These are phyloP conservation scores for Drosophila greeni DNA, from an alignment of 2,888 invertebrate species.

Conservation along the genomic window DNA sequence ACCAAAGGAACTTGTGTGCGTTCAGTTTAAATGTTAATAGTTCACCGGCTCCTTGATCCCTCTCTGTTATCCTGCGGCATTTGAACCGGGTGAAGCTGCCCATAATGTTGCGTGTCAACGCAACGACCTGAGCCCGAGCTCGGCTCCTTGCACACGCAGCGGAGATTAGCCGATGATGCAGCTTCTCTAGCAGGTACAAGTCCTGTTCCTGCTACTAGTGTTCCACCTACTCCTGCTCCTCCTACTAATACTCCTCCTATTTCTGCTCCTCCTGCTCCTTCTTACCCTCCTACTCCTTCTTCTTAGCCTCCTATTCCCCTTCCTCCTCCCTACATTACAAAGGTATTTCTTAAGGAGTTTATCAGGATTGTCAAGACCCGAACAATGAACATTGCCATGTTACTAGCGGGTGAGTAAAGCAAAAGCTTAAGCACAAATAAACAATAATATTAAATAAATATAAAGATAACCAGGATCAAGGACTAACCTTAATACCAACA, in stretches of 20 bases:
- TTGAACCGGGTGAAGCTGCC: conserved; percentile 7
- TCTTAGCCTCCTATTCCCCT: neutral
- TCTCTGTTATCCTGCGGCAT: neutral
- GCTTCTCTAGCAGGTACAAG: neutral
- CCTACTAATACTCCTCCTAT: neutral
- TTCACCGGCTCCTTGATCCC: conserved; percentile 40
- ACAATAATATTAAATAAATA: too few relatives aligned
- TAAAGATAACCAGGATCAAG: too few relatives aligned
- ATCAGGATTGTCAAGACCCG: too few relatives aligned
- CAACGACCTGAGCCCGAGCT: conserved; percentile 14
- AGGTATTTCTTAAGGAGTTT: neutral
- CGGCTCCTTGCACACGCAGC: conserved; percentile 15
- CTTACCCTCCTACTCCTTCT: neutral
- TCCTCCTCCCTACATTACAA: neutral
- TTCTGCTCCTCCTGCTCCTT: neutral
- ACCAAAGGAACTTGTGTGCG: conserved; percentile 1
- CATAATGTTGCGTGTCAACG: conserved; percentile 31
- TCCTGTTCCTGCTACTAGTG: neutral
- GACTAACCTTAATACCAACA: neutral
- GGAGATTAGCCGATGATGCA: conserved; percentile 22
- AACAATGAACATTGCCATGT: neutral
- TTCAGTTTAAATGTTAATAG: conserved; percentile 62
- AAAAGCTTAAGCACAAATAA: neutral
- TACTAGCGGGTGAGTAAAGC: neutral
- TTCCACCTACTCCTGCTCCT: neutral